phyloP scores from a whole-genome alignment of 2,888 invertebrate species.

The Malacosoma neustria region DNA sequence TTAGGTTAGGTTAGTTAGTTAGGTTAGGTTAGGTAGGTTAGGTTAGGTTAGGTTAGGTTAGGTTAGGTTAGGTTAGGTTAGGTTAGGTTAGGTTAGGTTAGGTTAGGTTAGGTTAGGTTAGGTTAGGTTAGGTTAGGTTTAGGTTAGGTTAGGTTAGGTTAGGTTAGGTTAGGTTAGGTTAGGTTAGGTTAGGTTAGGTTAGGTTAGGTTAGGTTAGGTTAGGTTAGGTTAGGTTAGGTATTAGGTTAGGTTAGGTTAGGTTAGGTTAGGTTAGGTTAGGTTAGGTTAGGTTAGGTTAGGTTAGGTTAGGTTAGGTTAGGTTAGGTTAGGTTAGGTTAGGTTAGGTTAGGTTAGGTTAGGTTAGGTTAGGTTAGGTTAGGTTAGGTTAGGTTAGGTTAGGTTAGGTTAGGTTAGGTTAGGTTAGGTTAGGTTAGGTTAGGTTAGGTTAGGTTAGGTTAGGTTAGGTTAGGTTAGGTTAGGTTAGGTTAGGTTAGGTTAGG shows the following conservation, averaged over 20 bases:
- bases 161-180: constrained; percentile 13
- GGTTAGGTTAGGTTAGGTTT: constrained; percentile 14
- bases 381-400: constrained; percentile 13
- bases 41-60: too few relatives aligned
- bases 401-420: constrained; percentile 13
- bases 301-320: constrained; percentile 19
- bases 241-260: constrained; percentile 17
- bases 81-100: too few relatives aligned
- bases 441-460: constrained; percentile 12
- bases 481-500: constrained; percentile 13
- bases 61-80: too few relatives aligned
- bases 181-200: constrained; percentile 15
- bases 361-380: constrained; percentile 12
- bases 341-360: constrained; percentile 19
- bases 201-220: constrained; percentile 15
- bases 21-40: too few relatives aligned
- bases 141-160: constrained; percentile 13
- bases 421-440: constrained; percentile 13
- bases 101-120: too few relatives aligned
- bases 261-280: constrained; percentile 16
- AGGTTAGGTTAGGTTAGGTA: too few relatives aligned
- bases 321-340: constrained; percentile 17
- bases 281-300: constrained; percentile 15
- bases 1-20: too few relatives aligned
- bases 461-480: constrained; percentile 11